Percentiles rank a stretch among this genome's conserved stretches.
Evolutionary conservation across 2,113 vertebrate genomes (phyloP).

Genomic region (Colius striatus): DNA sequence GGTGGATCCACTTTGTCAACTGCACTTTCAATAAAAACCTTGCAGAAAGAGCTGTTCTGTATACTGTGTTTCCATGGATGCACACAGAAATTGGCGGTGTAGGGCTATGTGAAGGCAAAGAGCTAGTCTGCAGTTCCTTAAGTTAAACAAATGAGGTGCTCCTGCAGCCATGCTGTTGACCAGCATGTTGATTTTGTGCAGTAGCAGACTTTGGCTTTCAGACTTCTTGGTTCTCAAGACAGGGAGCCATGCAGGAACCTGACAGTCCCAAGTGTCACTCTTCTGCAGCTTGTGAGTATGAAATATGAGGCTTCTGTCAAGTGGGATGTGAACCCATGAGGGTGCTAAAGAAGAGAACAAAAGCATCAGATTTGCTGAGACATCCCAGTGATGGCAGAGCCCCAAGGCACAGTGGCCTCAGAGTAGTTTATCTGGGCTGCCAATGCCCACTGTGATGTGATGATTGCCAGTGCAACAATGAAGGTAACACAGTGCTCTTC

Average conservation of each 20-base stretch:
- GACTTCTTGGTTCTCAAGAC: not conserved
- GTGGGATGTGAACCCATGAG: not conserved
- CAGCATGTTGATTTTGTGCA: not conserved
- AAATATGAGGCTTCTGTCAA: not conserved
- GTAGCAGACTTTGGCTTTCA: not conserved
- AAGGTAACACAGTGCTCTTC: not conserved
- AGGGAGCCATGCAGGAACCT: not conserved
- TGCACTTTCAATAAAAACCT: not conserved
- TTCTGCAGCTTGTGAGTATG: not conserved
- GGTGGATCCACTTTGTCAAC: not conserved
- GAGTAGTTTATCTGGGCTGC: not conserved
- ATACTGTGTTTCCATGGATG: not conserved
- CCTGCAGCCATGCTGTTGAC: not conserved
- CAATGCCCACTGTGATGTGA: not conserved
- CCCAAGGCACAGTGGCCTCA: not conserved
- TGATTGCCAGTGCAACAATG: not conserved
- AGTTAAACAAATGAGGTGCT: not conserved
- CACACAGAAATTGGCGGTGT: not conserved
- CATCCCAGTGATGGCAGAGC: not conserved
- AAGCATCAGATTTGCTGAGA: not conserved
- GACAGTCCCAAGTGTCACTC: not conserved
- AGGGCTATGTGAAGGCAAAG: not conserved
- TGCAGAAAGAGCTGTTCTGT: not conserved
- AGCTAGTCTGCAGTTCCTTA: not conserved
- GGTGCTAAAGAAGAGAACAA: not conserved